These are phyloP conservation scores for Scaptodrosophila latifasciaeformis DNA, from an alignment of 2,888 invertebrate genomes.

Conservation along the genomic window DNA sequence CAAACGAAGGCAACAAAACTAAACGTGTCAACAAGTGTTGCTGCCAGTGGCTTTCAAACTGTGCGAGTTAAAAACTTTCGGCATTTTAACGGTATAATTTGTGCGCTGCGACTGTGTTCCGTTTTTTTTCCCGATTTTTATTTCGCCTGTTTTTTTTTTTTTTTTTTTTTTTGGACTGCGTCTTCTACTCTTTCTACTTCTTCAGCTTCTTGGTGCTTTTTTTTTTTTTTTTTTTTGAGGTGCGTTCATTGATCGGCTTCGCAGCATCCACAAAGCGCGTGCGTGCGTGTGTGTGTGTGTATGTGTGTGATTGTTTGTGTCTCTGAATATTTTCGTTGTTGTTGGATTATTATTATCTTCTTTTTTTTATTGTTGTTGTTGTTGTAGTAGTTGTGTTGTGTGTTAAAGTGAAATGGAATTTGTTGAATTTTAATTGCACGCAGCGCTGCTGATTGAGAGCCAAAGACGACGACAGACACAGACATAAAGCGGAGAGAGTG, in stretches of 20 bases:
- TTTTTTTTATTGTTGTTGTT: constrained; percentile 5
- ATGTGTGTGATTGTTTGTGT: background rate
- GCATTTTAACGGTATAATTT: constrained; percentile 25
- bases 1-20: constrained; percentile 18
- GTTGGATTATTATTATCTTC: background rate
- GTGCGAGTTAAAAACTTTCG: constrained; percentile 2
- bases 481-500: no score
- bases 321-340: constrained; percentile 18
- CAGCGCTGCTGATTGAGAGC: no score
- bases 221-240: constrained; percentile 5
- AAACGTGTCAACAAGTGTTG: constrained; percentile 2
- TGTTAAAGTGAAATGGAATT: constrained; percentile 60
- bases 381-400: constrained; percentile 3
- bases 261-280: constrained; percentile 31
- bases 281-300: constrained; percentile 9
- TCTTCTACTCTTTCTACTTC: background rate
- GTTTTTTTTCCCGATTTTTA: no score
- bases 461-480: no score
- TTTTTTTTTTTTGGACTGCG: background rate
- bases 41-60: constrained; percentile 9
- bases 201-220: background rate
- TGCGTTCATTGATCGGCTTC: constrained; percentile 8
- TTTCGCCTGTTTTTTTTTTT: background rate
- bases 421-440: constrained; percentile 60
- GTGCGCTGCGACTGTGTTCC: constrained; percentile 10